phyloP scores from a whole-genome alignment of 2,888 invertebrate genomes.

The Trichopoda pennipes region DNA sequence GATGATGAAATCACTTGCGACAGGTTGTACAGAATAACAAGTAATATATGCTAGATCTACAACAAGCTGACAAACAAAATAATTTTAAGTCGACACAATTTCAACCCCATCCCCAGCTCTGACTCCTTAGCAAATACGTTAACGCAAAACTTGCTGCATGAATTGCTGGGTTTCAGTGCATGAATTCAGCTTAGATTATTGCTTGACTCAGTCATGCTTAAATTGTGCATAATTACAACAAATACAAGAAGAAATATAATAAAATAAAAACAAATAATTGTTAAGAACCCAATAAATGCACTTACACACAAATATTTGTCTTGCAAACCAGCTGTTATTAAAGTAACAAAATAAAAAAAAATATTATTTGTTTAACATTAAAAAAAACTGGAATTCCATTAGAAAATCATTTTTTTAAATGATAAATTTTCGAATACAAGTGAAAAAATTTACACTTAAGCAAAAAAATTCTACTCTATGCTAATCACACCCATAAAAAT shows the following conservation, averaged over 20 bases:
- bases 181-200: slow-evolving; percentile 9
- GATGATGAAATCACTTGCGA: background rate
- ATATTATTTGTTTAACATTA: background rate
- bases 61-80: background rate
- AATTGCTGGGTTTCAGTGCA: slow-evolving; percentile 8
- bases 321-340: slow-evolving; percentile 9
- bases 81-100: too few species aligned
- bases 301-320: background rate
- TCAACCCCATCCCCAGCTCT: too few species aligned
- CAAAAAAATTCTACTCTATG: too few species aligned
- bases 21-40: background rate
- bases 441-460: too few species aligned
- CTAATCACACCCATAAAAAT: too few species aligned
- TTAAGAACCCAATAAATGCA: slow-evolving; percentile 13
- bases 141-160: background rate
- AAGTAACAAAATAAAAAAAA: background rate
- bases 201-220: slow-evolving; percentile 49
- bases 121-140: background rate
- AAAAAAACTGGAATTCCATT: too few species aligned
- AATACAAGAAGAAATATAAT: background rate
- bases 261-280: background rate
- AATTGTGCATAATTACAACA: slow-evolving; percentile 43
- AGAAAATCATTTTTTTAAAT: too few species aligned
- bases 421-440: too few species aligned
- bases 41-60: too few species aligned